Conservation (phyloP, 2,888 invertebrate genomes). For the Chaetogeoica ovagalla region DNA sequence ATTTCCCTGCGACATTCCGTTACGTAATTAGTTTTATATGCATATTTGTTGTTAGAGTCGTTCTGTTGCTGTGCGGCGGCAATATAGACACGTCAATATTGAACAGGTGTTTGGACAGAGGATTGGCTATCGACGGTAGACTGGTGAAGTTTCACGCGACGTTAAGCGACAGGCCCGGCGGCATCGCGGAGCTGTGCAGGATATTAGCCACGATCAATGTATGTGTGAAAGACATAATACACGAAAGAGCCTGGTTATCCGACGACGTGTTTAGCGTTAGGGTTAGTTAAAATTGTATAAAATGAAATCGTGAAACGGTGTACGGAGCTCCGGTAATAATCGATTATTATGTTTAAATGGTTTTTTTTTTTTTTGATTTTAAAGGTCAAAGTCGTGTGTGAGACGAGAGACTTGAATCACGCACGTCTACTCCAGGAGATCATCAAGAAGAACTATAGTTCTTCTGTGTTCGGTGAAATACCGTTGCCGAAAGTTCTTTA, state of each 20-base stretch:
- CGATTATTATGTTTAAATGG: too few species aligned
- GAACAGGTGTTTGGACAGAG: constrained; percentile 84
- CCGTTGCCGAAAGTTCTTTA: constrained; percentile 38
- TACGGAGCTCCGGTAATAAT: too few species aligned
- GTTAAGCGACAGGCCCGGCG: constrained; percentile 84
- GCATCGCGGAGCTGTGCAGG: constrained; percentile 81
- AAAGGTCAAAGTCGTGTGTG: constrained; percentile 86
- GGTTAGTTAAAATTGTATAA: constrained; percentile 58
- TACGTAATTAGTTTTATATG: too few species aligned
- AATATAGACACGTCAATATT: constrained; percentile 91
- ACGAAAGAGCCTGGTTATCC: constrained; percentile 92
- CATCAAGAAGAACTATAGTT: constrained; percentile 64
- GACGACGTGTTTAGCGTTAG: constrained; percentile 83
- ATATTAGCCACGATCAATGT: constrained; percentile 77
- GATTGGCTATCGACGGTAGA: constrained; percentile 83
- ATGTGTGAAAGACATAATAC: constrained; percentile 92
- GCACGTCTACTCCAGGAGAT: constrained; percentile 67
- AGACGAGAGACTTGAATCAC: constrained; percentile 83
- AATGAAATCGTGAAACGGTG: too few species aligned
- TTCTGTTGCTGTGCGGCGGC: constrained; percentile 81
- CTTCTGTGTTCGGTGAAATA: constrained; percentile 49
- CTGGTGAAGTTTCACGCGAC: constrained; percentile 75
- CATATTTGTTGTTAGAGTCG: constrained; percentile 68
- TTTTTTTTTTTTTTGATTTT: constrained; percentile 56
- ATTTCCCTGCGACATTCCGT: too few species aligned